Conservation (phyloP, 2,888 invertebrate species). For the Asteroscopus sphinx region DNA sequence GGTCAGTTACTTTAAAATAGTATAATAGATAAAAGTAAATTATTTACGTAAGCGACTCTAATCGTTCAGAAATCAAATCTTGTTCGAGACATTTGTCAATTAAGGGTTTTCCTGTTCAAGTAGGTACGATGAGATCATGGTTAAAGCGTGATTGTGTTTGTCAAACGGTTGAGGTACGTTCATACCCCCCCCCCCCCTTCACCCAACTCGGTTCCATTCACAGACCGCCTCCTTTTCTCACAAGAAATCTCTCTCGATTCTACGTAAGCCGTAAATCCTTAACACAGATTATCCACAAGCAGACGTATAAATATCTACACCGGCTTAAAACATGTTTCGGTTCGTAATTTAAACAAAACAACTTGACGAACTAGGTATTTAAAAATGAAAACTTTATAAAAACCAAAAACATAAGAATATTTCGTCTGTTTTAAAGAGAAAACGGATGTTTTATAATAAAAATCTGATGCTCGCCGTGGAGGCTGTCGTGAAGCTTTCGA, state of each 20-base stretch:
- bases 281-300: slow-evolving; percentile 64
- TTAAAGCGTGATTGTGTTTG: slow-evolving; percentile 71
- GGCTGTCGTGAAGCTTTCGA: slow-evolving; percentile 18
- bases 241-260: slow-evolving; percentile 64
- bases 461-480: slow-evolving; percentile 5
- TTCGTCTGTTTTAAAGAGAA: slow-evolving; percentile 10
- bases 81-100: slow-evolving; percentile 51
- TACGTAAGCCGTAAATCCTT: slow-evolving; percentile 64
- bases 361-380: slow-evolving; percentile 18
- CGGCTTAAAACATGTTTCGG: slow-evolving; percentile 28
- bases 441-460: slow-evolving; percentile 20
- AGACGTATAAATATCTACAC: slow-evolving; percentile 46
- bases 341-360: slow-evolving; percentile 14
- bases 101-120: slow-evolving; percentile 56
- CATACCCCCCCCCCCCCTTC: slow-evolving; percentile 32
- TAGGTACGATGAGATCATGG: slow-evolving; percentile 60
- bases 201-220: slow-evolving; percentile 38
- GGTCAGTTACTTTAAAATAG: slow-evolving; percentile 25
- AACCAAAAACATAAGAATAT: slow-evolving; percentile 8
- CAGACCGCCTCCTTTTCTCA: slow-evolving; percentile 48
- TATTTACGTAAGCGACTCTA: slow-evolving; percentile 16
- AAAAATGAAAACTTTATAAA: slow-evolving; percentile 24
- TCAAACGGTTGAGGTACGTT: slow-evolving; percentile 60
- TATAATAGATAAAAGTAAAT: slow-evolving; percentile 18
- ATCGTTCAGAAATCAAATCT: slow-evolving; percentile 29